phyloP scores from a whole-genome alignment of 2,113 vertebrate genomes.

The Panthera uncia region DNA sequence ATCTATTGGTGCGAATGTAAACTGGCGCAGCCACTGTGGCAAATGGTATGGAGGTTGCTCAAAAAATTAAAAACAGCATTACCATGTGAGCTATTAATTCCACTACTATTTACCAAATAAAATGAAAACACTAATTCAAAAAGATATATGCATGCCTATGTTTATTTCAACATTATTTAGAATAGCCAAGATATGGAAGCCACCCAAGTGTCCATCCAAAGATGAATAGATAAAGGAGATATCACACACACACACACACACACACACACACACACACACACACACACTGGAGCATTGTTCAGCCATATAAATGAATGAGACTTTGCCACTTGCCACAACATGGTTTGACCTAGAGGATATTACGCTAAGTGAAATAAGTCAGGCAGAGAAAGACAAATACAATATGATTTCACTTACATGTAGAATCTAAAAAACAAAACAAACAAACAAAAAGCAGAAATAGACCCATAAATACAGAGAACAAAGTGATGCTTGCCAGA shows the following conservation, averaged over 20 bases:
- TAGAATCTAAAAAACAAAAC: background rate
- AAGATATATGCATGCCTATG: background rate
- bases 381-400: background rate
- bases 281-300: background rate
- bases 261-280: background rate
- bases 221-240: background rate
- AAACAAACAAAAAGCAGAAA: background rate
- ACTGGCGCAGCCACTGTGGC: background rate
- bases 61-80: background rate
- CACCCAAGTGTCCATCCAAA: background rate
- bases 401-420: background rate
- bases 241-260: background rate
- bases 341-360: background rate
- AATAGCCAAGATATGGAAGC: background rate
- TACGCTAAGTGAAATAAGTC: background rate
- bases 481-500: background rate
- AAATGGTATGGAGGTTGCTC: background rate
- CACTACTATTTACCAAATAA: background rate
- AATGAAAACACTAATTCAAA: background rate
- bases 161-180: background rate
- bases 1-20: background rate
- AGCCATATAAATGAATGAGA: background rate
- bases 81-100: background rate
- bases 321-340: background rate
- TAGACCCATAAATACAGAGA: background rate